phyloP scores from a whole-genome alignment of 2,888 invertebrate genomes.

The Drosophila meridionalis region DNA sequence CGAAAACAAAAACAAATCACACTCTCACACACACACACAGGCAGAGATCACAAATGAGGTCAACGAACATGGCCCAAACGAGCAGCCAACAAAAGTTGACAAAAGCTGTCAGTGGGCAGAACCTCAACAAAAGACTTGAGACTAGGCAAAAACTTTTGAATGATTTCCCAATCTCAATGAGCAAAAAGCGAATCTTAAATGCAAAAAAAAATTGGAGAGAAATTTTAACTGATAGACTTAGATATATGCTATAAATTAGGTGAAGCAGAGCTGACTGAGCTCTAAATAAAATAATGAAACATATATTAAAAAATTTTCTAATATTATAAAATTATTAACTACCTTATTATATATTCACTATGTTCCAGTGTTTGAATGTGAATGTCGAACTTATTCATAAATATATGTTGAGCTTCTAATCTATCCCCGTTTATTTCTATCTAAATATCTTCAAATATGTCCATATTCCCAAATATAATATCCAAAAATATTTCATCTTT shows the following conservation, averaged over 20 bases:
- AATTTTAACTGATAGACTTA: not conserved
- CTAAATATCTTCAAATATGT: too few species aligned
- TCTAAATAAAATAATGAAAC: not conserved
- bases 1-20: conserved; percentile 31
- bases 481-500: not conserved
- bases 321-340: too few species aligned
- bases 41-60: conserved; percentile 55
- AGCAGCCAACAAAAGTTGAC: conserved; percentile 57
- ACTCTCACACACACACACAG: conserved; percentile 9
- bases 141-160: conserved; percentile 51
- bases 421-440: too few species aligned
- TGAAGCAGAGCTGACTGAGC: not conserved
- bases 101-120: conserved; percentile 69
- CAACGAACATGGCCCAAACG: conserved; percentile 67
- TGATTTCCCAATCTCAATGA: conserved; percentile 56
- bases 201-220: not conserved
- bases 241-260: conserved; percentile 1
- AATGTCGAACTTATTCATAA: too few species aligned
- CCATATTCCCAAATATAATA: too few species aligned
- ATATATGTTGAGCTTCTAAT: too few species aligned
- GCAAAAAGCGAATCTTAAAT: conserved; percentile 27
- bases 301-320: too few species aligned
- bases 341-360: too few species aligned
- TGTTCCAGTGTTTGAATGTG: too few species aligned
- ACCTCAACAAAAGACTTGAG: conserved; percentile 44